A percentile compares a stretch with the other conserved stretches of the same genome.
Conservation (phyloP, 2,888 invertebrate species). For the Cephus rjabovi region DNA sequence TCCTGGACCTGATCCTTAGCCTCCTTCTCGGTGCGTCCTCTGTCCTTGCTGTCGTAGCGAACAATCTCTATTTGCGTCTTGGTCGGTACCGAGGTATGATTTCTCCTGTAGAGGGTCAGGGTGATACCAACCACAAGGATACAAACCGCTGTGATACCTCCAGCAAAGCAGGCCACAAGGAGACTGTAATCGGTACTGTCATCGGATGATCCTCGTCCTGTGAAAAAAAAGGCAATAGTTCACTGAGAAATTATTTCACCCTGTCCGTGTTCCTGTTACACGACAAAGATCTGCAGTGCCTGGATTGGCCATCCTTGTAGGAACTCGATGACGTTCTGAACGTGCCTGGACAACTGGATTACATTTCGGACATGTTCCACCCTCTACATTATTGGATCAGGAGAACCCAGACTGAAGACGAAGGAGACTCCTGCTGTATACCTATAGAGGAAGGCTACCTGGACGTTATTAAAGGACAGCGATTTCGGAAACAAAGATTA, state of each 20-base stretch:
- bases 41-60: conserved; percentile 35
- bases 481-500: background rate
- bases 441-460: background rate
- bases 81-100: conserved; percentile 41
- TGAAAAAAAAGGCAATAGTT: conserved; percentile 18
- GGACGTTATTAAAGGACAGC: background rate
- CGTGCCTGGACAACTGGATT: conserved; percentile 40
- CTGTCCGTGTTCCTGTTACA: background rate
- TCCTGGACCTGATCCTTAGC: conserved; percentile 6
- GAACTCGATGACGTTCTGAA: conserved; percentile 3
- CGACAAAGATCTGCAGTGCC: background rate
- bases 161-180: conserved; percentile 59
- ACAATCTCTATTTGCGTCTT: conserved; percentile 47
- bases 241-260: background rate
- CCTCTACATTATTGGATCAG: conserved; percentile 15
- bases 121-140: conserved; percentile 58
- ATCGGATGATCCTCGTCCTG: conserved; percentile 55
- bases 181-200: conserved; percentile 55
- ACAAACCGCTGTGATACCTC: conserved; percentile 57
- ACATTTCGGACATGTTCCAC: background rate
- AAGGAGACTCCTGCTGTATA: background rate
- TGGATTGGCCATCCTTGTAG: background rate
- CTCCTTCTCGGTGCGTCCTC: conserved; percentile 7
- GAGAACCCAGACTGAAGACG: conserved; percentile 5
- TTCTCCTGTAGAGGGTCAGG: conserved; percentile 56